Evolutionary conservation across 2,888 invertebrate genomes (phyloP), one percentile per base, ranked within the genome.

Genomic region (Deilephila elpenor): DNA sequence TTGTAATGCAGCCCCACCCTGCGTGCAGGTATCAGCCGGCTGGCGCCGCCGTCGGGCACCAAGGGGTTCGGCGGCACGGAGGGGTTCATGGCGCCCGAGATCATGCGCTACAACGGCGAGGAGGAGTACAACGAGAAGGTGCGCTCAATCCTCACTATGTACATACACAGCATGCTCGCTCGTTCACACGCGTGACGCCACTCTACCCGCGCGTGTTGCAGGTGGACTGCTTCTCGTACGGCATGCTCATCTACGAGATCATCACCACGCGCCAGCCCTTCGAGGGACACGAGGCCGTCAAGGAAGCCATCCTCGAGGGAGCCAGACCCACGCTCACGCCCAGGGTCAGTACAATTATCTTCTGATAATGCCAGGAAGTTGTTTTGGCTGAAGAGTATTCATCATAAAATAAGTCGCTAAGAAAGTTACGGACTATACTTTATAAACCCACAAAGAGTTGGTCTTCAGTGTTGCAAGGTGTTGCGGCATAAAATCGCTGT

Each of bases 31-130:
- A 99, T 99, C 75, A 98, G 98, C 83, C 95, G 98, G 61, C 95
- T 97, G 78, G 98, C 97, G 1, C 96, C 98, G 11, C 98, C 98
- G 0, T 98, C 98, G 0, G 98, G 98, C 0, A 98, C 98, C 0
- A 99, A 99, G 89, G 99, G 99, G 0, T 99, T 99, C 93, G 99
- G 99, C 0, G 99, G 99, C 2, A 99, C 99, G 0, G 99, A 99
- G 91, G 99, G 99, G 0, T 99, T 99, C 89, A 99, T 99, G 98
- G 99, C 99, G 3, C 99, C 99, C 0, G 99, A 99, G 95, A 99
- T 99, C 79, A 98, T 99, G 95, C 96, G 98, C 70, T 99, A 98
- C 90, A 99, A 99, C 88, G 99, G 99, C 0, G 99, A 99, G 89
- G 99, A 99, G 88, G 99, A 99, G 83, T 99, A 99, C 83, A 99